Evolutionary conservation across 2,888 invertebrate genomes (phyloP), one percentile per base, ranked within the genome.

Genomic region (Byasa hedistus): DNA sequence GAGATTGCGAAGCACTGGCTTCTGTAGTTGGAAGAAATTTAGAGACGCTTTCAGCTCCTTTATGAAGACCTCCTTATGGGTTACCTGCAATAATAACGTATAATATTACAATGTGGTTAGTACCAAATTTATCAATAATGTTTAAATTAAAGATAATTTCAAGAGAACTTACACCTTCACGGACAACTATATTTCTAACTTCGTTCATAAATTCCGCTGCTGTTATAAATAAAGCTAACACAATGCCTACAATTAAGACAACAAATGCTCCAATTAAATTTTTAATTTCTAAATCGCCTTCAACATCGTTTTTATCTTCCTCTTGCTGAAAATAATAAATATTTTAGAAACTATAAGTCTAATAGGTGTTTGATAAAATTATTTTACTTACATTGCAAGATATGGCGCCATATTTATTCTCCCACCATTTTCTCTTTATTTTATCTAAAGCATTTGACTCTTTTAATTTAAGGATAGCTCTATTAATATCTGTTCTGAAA

Each of bases 371-470:
- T 32, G 8, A 17, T 17, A 44, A 17, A 44, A 44, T 52, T 52
- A 52, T 21, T 15, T 48, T 27, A 44, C 62, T 75, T 74, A 90
- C 94, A 68, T 83, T 79, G 75, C 95, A 95, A 70, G 87, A 77
- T 52, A 88, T 92, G 17, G 94, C 94, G 1, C 94, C 94, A 70
- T 94, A 92, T 77, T 92, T 93, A 72, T 94, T 90, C 74, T 94
- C 94, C 98, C 98, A 99, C 98, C 98, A 99, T 84, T 95, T 96
- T 32, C 94, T 94, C 86, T 98, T 98, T 61, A 99, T 90, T 63
- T 93, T 92, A 66, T 94, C 95, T 23, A 99, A 91, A 54, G 93
- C 92, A 0, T 97, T 97, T 66, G 94, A 94, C 84, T 99, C 98
- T 86, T 98, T 98, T 63, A 99, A 91, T 81, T 94, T 95, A 54